phyloP scores from a whole-genome alignment of 2,797 vertebrate species.

The Macroramphosus scolopax region DNA sequence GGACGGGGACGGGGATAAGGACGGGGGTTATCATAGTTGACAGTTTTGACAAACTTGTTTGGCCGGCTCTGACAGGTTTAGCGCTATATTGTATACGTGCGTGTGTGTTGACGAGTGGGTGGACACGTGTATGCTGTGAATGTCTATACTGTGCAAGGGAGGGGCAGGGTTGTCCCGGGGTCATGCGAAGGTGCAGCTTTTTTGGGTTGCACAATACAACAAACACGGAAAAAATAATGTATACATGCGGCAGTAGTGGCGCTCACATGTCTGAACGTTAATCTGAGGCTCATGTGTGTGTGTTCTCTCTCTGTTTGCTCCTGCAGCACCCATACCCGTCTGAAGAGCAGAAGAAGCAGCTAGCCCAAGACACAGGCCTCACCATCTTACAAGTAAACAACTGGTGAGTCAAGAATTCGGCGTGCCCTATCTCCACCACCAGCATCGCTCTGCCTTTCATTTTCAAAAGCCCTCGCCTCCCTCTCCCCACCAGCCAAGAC shows the following conservation, averaged over 20 bases:
- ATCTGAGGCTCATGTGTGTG: constrained; percentile 45
- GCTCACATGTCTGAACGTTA: no score
- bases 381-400: constrained; percentile 99
- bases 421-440: constrained; percentile 61
- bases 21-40: constrained; percentile 45
- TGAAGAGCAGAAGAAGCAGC: constrained; percentile 99
- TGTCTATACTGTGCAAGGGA: constrained; percentile 56
- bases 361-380: constrained; percentile 99
- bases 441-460: constrained; percentile 70
- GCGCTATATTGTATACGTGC: constrained; percentile 19
- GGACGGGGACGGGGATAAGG: constrained; percentile 16
- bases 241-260: constrained; percentile 41
- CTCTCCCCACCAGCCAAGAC: constrained; percentile 57
- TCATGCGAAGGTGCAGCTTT: constrained; percentile 65
- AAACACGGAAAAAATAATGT: constrained; percentile 39
- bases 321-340: constrained; percentile 98
- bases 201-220: constrained; percentile 64
- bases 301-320: constrained; percentile 68
- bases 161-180: constrained; percentile 63
- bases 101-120: constrained; percentile 23
- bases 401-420: constrained; percentile 88
- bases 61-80: constrained; percentile 69
- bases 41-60: constrained; percentile 77
- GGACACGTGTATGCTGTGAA: constrained; percentile 41
- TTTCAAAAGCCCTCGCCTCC: constrained; percentile 67